These are phyloP conservation scores for Vollenhovia emeryi DNA, from an alignment of 1,140 invertebrate species.

Conservation along the genomic window DNA sequence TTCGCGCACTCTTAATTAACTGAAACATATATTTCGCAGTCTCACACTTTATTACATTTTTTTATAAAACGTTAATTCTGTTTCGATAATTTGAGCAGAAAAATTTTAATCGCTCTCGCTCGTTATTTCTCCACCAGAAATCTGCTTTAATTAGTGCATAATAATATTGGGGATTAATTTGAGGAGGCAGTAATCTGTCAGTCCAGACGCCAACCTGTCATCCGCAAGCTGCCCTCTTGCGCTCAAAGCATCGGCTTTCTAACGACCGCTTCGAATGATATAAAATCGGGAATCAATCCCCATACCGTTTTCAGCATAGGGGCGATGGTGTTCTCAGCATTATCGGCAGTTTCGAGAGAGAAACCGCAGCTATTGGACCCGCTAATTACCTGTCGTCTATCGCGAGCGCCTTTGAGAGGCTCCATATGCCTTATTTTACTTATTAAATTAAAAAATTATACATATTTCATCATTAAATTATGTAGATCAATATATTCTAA, in stretches of 20 bases:
- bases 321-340: constrained; percentile 26
- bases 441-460: constrained; percentile 20
- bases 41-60: background rate
- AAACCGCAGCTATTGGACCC: constrained; percentile 32
- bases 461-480: constrained; percentile 3
- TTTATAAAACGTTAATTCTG: background rate
- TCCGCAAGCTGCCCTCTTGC: constrained; percentile 29
- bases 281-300: constrained; percentile 39
- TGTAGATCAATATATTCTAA: background rate
- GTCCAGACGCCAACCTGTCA: constrained; percentile 38
- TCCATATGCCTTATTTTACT: background rate
- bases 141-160: constrained; percentile 25
- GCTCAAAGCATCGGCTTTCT: constrained; percentile 33
- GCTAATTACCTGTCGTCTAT: constrained; percentile 52
- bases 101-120: background rate
- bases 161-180: constrained; percentile 35
- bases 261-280: constrained; percentile 33
- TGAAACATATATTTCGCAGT: background rate
- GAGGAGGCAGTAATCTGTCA: constrained; percentile 36
- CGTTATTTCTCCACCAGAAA: background rate
- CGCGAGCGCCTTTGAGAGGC: constrained; percentile 8
- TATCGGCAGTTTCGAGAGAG: constrained; percentile 56
- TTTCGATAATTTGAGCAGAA: background rate
- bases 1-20: background rate
- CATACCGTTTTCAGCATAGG: background rate